Base-by-base conservation (phyloP, 2,888 invertebrate species). In the Epicampocera succincta region DNA sequence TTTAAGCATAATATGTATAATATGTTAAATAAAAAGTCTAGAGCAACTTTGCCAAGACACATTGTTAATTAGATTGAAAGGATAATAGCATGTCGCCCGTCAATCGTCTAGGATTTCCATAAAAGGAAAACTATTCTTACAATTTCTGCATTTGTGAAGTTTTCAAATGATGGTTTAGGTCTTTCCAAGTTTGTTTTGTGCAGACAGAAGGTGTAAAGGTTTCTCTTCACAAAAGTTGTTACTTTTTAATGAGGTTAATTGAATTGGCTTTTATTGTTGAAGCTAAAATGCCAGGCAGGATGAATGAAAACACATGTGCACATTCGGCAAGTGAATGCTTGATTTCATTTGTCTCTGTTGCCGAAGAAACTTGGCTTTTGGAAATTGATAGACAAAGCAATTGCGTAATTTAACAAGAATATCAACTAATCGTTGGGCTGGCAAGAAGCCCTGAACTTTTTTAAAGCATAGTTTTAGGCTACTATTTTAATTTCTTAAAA, bases 221-320 rank as follows among this genome's bases (percentile, higher is more conserved):
- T 75, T 60, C 60, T 52, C 19, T 21, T 33, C 4, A 38, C 38
- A 58, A 75, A 72, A 60, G 74, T 82, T 80, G 81, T 85, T 80
- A 85, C 79, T 84, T 84, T 85, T 85, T 85, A 85, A 85, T 85
- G 85, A 84, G 83, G 76, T 83, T 85, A 85, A 85, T 85, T 85
- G 83, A 85, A 84, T 85, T 77, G 72, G 78, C 71, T 71, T 65
- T 68, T 74, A 78, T 82, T 82, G 74, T 78, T 58, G 54, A 21
- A 60, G 19, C 9, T 33, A 21, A 66, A 74, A 71, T 71, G 65
- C 21, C 68, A 69, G 11, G n/a, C 40, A 69, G 71, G 44, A 44
- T 79, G 42, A 21, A 54, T 54, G 42, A 17, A 60, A 29, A 17
- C n/a, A 17, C 33, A 33, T 25, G 5, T 25, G 13, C 17, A 44